These are phyloP conservation scores for Aethina tumida DNA, from an alignment of 1,140 invertebrate species.

Conservation along the genomic window DNA sequence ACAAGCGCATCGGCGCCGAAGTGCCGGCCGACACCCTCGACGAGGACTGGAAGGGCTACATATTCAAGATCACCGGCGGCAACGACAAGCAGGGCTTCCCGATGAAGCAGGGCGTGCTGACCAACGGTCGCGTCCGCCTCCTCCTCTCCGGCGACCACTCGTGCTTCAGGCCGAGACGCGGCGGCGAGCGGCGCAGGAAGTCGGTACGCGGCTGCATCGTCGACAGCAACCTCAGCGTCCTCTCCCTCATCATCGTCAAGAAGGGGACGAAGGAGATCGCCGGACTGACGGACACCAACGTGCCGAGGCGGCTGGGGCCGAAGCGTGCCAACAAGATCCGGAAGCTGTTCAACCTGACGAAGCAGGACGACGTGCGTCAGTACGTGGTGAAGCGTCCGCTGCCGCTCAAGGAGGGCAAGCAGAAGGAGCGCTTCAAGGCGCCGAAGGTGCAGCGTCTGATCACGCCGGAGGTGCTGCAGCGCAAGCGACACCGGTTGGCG, in stretches of 20 bases:
- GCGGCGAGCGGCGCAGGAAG: slow-evolving; percentile 62
- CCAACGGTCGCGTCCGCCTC: slow-evolving; percentile 51
- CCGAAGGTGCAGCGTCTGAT: slow-evolving; percentile 72
- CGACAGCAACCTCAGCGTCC: slow-evolving; percentile 57
- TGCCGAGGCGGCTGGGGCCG: slow-evolving; percentile 62
- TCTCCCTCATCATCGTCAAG: slow-evolving; percentile 55
- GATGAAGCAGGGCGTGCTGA: slow-evolving; percentile 63
- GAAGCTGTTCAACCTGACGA: slow-evolving; percentile 63
- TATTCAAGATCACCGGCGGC: slow-evolving; percentile 87
- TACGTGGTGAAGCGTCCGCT: slow-evolving; percentile 62
- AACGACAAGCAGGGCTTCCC: slow-evolving; percentile 99
- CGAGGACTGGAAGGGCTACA: slow-evolving; percentile 98
- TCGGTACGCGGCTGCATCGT: slow-evolving; percentile 72
- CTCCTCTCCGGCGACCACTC: slow-evolving; percentile 58
- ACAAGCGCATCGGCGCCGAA: slow-evolving; percentile 95
- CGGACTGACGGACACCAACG: slow-evolving; percentile 59
- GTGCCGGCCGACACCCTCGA: slow-evolving; percentile 85
- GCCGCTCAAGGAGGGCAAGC: slow-evolving; percentile 49
- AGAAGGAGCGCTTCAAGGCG: slow-evolving; percentile 46
- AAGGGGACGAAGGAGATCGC: slow-evolving; percentile 62
- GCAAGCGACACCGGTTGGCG: slow-evolving; percentile 66
- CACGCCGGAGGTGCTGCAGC: slow-evolving; percentile 55
- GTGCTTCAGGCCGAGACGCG: slow-evolving; percentile 57
- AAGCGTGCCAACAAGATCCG: slow-evolving; percentile 68
- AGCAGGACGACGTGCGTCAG: slow-evolving; percentile 66